phyloP scores from a whole-genome alignment of 1,140 invertebrate species.

The Sycobia sp. region DNA sequence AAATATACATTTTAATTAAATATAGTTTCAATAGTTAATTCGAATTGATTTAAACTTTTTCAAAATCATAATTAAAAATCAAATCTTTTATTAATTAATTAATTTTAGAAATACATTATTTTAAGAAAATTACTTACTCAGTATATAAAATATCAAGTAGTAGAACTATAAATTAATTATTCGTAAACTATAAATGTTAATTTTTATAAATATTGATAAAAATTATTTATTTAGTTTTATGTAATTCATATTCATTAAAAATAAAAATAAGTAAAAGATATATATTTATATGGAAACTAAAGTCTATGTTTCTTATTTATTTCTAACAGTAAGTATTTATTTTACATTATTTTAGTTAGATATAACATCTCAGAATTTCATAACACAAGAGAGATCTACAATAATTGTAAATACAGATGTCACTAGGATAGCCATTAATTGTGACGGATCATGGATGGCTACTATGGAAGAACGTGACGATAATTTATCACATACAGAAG shows the following conservation, averaged over 20 bases:
- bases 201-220: neutral
- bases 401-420: constrained; percentile 74
- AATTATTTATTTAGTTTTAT: too few relatives aligned
- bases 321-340: neutral
- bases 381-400: constrained; percentile 67
- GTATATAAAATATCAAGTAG: neutral
- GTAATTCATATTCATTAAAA: too few relatives aligned
- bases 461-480: constrained; percentile 74
- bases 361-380: constrained; percentile 74
- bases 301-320: too few relatives aligned
- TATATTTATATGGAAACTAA: too few relatives aligned
- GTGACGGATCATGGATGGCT: constrained; percentile 76
- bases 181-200: neutral
- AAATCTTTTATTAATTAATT: too few relatives aligned
- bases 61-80: too few relatives aligned
- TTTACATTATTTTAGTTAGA: constrained; percentile 67
- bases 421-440: constrained; percentile 69
- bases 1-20: too few relatives aligned
- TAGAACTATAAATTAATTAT: neutral
- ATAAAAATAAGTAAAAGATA: too few relatives aligned
- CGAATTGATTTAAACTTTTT: too few relatives aligned
- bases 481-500: constrained; percentile 65
- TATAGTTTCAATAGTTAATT: too few relatives aligned
- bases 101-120: neutral
- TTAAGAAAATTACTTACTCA: neutral